Conservation (phyloP, 2,113 vertebrate species). For the Beaufortia kweichowensis region DNA sequence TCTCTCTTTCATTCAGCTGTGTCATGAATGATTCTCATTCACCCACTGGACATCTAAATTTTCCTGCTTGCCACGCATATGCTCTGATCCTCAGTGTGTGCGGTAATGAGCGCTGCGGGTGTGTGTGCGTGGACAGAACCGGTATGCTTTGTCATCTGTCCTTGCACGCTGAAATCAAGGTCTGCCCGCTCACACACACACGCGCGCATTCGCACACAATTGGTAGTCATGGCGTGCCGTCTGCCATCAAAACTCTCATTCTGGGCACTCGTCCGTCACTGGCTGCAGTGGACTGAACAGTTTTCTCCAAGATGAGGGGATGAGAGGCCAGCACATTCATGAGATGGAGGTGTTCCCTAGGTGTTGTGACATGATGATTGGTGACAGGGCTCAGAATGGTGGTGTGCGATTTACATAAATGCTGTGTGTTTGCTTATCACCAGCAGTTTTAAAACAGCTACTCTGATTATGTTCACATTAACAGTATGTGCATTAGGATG, state of each 20-base stretch:
- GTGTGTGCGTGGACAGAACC: background rate
- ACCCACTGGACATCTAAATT: conserved; percentile 12
- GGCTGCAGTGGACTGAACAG: background rate
- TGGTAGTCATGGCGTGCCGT: conserved; percentile 4
- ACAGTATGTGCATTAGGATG: too few relatives aligned
- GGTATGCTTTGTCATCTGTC: conserved; percentile 42
- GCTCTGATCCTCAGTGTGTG: background rate
- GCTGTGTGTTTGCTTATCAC: conserved; percentile 32
- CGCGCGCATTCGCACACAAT: conserved; percentile 46
- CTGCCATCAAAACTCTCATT: conserved; percentile 28
- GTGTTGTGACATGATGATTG: conserved; percentile 46
- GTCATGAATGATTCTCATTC: conserved; percentile 45
- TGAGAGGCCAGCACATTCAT: conserved; percentile 30
- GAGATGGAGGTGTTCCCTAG: conserved; percentile 9
- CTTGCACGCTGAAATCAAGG: conserved; percentile 50
- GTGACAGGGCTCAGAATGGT: conserved; percentile 48
- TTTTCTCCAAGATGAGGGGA: conserved; percentile 15
- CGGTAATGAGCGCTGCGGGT: conserved; percentile 11
- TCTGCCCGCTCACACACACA: conserved; percentile 57
- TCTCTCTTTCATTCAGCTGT: conserved; percentile 13
- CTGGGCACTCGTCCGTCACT: conserved; percentile 27
- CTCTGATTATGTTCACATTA: background rate
- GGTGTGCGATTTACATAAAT: conserved; percentile 51
- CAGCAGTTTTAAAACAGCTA: conserved; percentile 46
- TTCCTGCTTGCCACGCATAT: conserved; percentile 13